Evolutionary conservation across 92 coral and sea anemone species (phyloP), one percentile per base, ranked within the genome.

Genomic region (Phenganax stokvisi): DNA sequence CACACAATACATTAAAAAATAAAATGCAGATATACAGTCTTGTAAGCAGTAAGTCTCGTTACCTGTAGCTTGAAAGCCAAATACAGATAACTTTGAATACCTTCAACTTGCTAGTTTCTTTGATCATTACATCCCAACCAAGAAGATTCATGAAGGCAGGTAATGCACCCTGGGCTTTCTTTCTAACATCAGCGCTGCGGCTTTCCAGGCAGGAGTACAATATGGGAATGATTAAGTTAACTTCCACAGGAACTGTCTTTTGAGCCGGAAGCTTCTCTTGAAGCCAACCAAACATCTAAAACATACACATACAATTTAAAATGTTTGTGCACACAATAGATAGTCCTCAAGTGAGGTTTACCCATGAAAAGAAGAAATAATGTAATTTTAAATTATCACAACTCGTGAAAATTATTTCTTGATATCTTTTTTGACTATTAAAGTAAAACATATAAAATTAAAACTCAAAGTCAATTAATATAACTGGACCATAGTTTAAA

Each of bases 21-120:
- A 11, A 44, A 28, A 65, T 28, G 7, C 28, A 65, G 10, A 17
- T 9, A 72, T 11, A 8, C 16, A 7, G 25, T 20, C 25, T 20
- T 20, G 25, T 20, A 20, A 20, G 25, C 25, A 20, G 25, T 20
- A 20, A 20, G 25, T 44, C 16, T 60, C 83, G 61, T 62, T 62
- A 12, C 64, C 56, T 60, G 47, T 44, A 59, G 44, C 70, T 47
- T 13, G 71, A 56, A 52, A 56, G 61, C 61, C 51, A 6, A 54
- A 57, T 54, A n/a, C 29, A 12, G 30, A 15, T 0, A 51, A 64
- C 28, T 56, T 10, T 51, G 20, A 29, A 8, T 65, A 94, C 98
- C 98, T 94, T 94, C 9, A 94, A 90, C 77, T 94, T 94, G 82
- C 88, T 89, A 74, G 93, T 91, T 74, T 94, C 97, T 87, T 94